phyloP scores from a whole-genome alignment of 2,888 invertebrate species.

The Isotomurus palustris region DNA sequence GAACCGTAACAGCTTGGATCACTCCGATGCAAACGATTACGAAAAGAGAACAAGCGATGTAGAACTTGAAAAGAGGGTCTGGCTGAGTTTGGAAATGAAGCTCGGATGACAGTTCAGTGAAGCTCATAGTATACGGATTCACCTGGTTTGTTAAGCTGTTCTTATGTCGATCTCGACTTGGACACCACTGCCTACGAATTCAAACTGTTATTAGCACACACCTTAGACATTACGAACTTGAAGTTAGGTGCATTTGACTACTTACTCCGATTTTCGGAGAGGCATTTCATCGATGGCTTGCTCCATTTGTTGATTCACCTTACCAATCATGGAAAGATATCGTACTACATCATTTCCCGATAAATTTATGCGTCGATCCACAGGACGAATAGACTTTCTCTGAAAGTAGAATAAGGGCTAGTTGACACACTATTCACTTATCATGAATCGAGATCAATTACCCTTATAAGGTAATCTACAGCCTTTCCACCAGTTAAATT shows the following conservation, averaged over 20 bases:
- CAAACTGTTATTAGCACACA: neutral
- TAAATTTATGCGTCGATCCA: constrained; percentile 11
- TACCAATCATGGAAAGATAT: constrained; percentile 24
- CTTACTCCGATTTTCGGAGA: constrained; percentile 66
- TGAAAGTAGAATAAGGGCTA: constrained; percentile 11
- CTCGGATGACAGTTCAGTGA: constrained; percentile 63
- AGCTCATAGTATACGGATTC: constrained; percentile 60
- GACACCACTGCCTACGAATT: constrained; percentile 63
- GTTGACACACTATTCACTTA: neutral
- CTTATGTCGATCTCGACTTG: constrained; percentile 50
- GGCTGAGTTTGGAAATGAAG: constrained; percentile 66
- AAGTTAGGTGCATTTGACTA: neutral
- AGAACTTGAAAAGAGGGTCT: constrained; percentile 82
- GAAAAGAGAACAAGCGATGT: constrained; percentile 60
- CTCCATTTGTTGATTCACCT: constrained; percentile 72
- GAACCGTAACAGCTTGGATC: constrained; percentile 60
- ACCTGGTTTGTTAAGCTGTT: constrained; percentile 49
- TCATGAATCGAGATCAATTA: neutral
- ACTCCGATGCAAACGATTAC: constrained; percentile 59
- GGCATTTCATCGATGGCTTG: constrained; percentile 77
- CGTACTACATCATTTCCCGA: constrained; percentile 23
- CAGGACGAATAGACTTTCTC: constrained; percentile 27
- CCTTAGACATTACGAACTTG: too few relatives aligned
- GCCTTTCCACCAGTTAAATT: constrained; percentile 14
- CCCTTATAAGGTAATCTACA: constrained; percentile 17